phyloP scores from a whole-genome alignment of 2,113 vertebrate genomes.

The Rutilus rutilus region DNA sequence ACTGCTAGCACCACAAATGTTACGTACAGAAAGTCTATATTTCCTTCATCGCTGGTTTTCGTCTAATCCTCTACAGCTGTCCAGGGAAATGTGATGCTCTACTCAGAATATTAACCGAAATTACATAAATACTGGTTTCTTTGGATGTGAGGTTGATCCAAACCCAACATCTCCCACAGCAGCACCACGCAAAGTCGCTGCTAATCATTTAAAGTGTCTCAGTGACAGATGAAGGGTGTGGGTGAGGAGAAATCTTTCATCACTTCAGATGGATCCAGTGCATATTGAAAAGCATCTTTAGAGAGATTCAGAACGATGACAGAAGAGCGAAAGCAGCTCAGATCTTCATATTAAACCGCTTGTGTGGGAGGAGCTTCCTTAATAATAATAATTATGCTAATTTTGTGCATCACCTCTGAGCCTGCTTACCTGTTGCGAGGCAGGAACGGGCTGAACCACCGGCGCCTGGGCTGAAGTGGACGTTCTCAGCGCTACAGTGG shows the following conservation, averaged over 20 bases:
- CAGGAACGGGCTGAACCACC: constrained; percentile 89
- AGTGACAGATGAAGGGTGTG: constrained; percentile 30
- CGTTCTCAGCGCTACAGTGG: constrained; percentile 84
- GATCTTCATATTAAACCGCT: neutral
- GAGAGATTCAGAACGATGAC: neutral
- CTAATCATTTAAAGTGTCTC: constrained; percentile 35
- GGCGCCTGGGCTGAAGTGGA: constrained; percentile 86
- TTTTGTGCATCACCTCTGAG: neutral
- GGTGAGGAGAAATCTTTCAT: constrained; percentile 34
- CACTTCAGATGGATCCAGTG: constrained; percentile 21
- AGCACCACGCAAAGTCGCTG: constrained; percentile 1
- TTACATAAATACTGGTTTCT: constrained; percentile 20
- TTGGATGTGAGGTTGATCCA: constrained; percentile 32
- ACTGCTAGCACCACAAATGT: neutral
- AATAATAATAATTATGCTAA: neutral
- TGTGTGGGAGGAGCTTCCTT: neutral
- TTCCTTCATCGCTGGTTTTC: neutral
- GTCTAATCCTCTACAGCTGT: constrained; percentile 17
- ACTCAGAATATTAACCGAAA: constrained; percentile 5
- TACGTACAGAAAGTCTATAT: neutral
- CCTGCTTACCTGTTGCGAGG: constrained; percentile 90
- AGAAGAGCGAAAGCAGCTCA: neutral
- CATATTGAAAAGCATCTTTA: neutral
- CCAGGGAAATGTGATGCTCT: constrained; percentile 11
- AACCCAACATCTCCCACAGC: constrained; percentile 40